Evolutionary conservation across 2,113 vertebrate genomes (phyloP).

Genomic region (Trogon surrucura): DNA sequence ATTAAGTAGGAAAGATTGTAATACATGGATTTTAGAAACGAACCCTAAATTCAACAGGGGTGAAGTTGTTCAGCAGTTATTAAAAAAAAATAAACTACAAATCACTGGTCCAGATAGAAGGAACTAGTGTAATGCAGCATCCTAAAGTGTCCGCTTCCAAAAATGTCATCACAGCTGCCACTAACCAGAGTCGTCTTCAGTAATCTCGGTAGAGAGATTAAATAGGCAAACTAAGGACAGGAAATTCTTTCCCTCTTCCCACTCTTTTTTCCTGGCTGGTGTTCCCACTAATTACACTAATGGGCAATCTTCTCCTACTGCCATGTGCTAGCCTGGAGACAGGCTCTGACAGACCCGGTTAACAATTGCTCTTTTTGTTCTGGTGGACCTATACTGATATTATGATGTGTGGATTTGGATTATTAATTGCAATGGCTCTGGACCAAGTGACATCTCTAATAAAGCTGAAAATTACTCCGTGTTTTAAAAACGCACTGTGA

Average conservation of each 20-base stretch:
- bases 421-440: background rate
- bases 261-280: background rate
- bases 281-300: background rate
- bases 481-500: background rate
- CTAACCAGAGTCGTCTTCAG: background rate
- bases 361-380: background rate
- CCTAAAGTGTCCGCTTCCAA: background rate
- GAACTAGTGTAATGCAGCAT: background rate
- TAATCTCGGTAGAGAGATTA: background rate
- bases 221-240: background rate
- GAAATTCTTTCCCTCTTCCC: background rate
- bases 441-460: background rate
- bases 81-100: background rate
- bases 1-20: background rate
- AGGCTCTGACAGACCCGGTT: background rate
- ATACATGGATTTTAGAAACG: background rate
- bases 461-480: background rate
- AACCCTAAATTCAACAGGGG: background rate
- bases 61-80: background rate
- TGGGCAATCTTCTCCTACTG: background rate
- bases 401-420: background rate
- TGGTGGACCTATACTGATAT: background rate
- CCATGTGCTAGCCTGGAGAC: background rate
- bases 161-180: background rate
- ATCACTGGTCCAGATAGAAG: background rate